Evolutionary conservation across 1,140 invertebrate genomes (phyloP).

Genomic region (Drosophila willistoni): DNA sequence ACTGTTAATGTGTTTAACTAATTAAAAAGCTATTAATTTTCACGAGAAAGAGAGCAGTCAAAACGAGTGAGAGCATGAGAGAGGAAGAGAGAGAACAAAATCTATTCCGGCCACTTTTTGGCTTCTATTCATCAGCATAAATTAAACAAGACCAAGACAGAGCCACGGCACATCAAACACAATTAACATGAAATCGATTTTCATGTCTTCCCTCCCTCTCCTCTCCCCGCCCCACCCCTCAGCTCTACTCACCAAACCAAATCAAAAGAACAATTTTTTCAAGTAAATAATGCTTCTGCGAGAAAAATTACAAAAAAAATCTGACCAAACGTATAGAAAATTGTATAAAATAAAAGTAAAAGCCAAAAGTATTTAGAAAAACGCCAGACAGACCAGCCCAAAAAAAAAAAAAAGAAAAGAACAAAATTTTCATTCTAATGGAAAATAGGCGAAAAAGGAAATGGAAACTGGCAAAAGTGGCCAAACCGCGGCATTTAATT

Average conservation of each 20-base stretch:
- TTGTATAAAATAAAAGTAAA: slow-evolving; percentile 1
- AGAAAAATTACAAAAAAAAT: neutral
- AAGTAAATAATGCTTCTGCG: slow-evolving; percentile 18
- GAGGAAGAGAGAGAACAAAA: neutral
- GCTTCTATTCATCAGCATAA: slow-evolving; percentile 20
- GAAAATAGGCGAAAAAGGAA: neutral
- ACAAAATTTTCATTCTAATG: slow-evolving; percentile 2
- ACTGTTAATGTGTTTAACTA: slow-evolving; percentile 14
- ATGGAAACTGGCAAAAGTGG: slow-evolving; percentile 6
- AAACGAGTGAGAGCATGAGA: neutral
- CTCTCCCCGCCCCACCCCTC: too few species aligned
- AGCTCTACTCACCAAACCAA: neutral
- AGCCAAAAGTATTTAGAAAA: slow-evolving; percentile 16
- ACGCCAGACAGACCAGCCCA: slow-evolving; percentile 2
- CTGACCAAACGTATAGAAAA: neutral
- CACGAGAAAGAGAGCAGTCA: neutral
- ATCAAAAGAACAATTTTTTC: slow-evolving; percentile 15
- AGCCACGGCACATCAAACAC: slow-evolving; percentile 14
- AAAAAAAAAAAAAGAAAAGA: neutral
- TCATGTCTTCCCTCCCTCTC: slow-evolving; percentile 9
- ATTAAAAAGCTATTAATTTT: slow-evolving; percentile 29
- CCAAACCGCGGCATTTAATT: slow-evolving; percentile 26
- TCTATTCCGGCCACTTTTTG: slow-evolving; percentile 11
- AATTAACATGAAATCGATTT: slow-evolving; percentile 29
- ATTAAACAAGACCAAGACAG: slow-evolving; percentile 13